Evolutionary conservation across 2,888 invertebrate species (phyloP), one percentile per base, ranked within the genome.

Genomic region (Thymelicus sylvestris): DNA sequence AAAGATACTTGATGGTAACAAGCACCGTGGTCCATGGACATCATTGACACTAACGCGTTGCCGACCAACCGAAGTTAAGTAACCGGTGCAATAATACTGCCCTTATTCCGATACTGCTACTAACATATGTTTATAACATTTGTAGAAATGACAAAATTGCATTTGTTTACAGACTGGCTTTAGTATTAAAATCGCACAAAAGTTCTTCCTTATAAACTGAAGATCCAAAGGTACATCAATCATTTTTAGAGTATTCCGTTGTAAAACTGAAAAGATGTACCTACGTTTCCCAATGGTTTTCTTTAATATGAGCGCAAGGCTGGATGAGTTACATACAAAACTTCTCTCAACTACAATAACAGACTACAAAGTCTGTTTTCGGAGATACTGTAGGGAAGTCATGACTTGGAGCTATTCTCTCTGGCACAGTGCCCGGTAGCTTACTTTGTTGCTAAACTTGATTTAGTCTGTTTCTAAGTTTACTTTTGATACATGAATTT

Each of bases 251-350:
- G 19, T 19, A 52, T 52, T 4, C 7, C 52, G 19, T 52, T 52
- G 19, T 52, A 19, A 52, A 19, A 52, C 52, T 52, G 52, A 52
- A 52, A 52, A 52, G 52, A 52, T 52, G 12, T 13, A 52, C 8
- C 19, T 52, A 52, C 8, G 52, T 52, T 52, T 19, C 52, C 52
- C 19, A 52, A 52, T 7, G 19, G 52, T 52, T 52, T 19, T 19
- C 7, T 52, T n/a, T 52, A 7, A 15, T 52, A 52, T 19, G 8
- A 15, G 50, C 19, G 19, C 50, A 52, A 19, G 19, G 50, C 50
- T 52, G 15, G 50, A 15, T 19, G 8, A 52, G 50, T 52, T 52
- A 52, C 19, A 15, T 12, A 44, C 12, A 12, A 44, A 44, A 44
- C 50, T 15, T 52, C 19, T 19, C 19, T 19, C 19, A 19, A 19